phyloP scores from a whole-genome alignment of 1,140 invertebrate species.

The Watersipora subatra region DNA sequence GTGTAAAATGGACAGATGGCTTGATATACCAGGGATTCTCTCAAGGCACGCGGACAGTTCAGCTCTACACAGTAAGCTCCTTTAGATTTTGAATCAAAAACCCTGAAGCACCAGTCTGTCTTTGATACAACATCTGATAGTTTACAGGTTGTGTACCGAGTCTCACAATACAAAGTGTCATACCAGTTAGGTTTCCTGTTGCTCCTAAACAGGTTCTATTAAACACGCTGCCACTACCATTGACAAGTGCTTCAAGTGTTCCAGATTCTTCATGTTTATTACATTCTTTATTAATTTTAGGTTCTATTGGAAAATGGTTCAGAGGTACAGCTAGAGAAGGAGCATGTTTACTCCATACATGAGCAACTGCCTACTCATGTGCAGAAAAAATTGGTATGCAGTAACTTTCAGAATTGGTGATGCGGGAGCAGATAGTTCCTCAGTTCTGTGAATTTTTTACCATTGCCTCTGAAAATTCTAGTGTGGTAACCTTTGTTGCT shows the following conservation, averaged over 20 bases:
- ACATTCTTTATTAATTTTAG: too few relatives aligned
- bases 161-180: too few relatives aligned
- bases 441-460: too few relatives aligned
- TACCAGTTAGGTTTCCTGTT: too few relatives aligned
- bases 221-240: too few relatives aligned
- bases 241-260: too few relatives aligned
- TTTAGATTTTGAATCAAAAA: conserved; percentile 7
- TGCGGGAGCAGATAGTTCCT: not conserved
- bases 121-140: too few relatives aligned
- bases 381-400: conserved; percentile 32
- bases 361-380: conserved; percentile 42
- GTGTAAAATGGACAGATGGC: conserved; percentile 50
- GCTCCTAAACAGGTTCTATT: too few relatives aligned
- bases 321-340: conserved; percentile 23
- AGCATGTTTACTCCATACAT: conserved; percentile 34
- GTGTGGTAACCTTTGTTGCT: too few relatives aligned
- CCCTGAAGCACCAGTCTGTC: conserved; percentile 8
- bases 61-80: conserved; percentile 46
- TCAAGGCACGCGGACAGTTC: conserved; percentile 43
- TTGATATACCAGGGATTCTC: conserved; percentile 48
- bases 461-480: too few relatives aligned
- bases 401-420: not conserved
- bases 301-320: conserved; percentile 42
- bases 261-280: too few relatives aligned
- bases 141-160: too few relatives aligned